Percentiles rank a stretch among this genome's conserved stretches.
Evolutionary conservation across 2,113 vertebrate genomes (phyloP).

Genomic region (Mus spicilegus): DNA sequence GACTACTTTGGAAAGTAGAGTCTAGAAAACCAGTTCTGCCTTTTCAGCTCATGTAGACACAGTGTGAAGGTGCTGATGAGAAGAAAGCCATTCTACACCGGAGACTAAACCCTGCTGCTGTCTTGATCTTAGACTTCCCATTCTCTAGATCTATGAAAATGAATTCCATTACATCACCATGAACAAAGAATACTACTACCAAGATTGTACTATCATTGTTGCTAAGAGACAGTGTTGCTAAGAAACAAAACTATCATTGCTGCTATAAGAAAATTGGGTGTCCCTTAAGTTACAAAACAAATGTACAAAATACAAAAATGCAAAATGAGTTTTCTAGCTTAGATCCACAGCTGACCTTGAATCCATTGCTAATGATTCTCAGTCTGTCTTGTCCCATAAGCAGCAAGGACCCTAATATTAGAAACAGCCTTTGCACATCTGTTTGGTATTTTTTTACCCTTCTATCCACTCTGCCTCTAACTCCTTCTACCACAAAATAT

Average conservation of each 20-base stretch:
- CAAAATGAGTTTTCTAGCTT: not conserved
- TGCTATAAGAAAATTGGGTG: not conserved
- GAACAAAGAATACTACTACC: not conserved
- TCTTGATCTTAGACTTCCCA: not conserved
- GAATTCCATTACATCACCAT: not conserved
- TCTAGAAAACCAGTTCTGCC: not conserved
- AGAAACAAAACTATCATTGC: too few relatives aligned
- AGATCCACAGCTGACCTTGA: not conserved
- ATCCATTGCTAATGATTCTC: not conserved
- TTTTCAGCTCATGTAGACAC: too few relatives aligned
- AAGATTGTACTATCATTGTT: too few relatives aligned
- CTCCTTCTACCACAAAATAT: not conserved
- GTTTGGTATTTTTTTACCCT: not conserved
- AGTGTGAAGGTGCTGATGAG: not conserved
- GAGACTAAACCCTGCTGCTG: not conserved
- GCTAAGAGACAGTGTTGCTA: not conserved
- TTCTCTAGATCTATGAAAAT: not conserved
- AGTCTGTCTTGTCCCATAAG: not conserved
- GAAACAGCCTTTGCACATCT: conserved; percentile 12
- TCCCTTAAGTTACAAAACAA: too few relatives aligned
- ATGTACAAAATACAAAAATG: not conserved
- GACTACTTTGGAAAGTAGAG: not conserved
- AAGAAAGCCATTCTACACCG: not conserved
- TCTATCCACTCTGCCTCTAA: not conserved
- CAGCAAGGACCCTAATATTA: not conserved